phyloP scores from a whole-genome alignment of 2,888 invertebrate species.

The Dasysyrphus tricinctus region DNA sequence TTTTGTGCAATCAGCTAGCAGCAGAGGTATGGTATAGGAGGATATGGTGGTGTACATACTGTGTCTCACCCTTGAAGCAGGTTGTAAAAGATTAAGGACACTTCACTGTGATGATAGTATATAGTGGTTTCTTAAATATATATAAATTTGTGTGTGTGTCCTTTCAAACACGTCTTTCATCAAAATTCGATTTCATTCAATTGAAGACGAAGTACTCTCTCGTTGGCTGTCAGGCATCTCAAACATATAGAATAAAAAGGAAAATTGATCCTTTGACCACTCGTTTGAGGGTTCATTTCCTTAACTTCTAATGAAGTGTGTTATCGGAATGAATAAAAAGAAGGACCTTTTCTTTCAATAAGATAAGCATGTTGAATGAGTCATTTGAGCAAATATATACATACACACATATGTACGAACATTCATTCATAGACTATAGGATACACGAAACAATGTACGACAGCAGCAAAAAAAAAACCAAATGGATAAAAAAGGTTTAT shows the following conservation, averaged over 20 bases:
- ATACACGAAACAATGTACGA: conserved; percentile 21
- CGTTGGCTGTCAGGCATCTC: background rate
- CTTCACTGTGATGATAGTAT: background rate
- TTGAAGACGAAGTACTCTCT: conserved; percentile 31
- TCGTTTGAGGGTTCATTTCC: conserved; percentile 73
- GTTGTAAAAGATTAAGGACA: conserved; percentile 58
- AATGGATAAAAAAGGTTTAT: conserved; percentile 37
- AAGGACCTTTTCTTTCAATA: conserved; percentile 31
- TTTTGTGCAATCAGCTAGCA: conserved; percentile 16
- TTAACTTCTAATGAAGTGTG: conserved; percentile 72
- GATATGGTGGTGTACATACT: background rate
- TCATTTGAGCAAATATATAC: background rate
- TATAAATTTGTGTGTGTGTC: conserved; percentile 68
- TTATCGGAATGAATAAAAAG: conserved; percentile 66
- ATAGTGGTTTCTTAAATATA: conserved; percentile 42
- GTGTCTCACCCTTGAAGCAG: conserved; percentile 7
- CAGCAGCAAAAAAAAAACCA: background rate
- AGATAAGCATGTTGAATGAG: conserved; percentile 31
- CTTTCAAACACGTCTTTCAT: conserved; percentile 68
- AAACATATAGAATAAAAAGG: conserved; percentile 24
- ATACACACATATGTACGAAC: background rate
- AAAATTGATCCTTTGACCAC: conserved; percentile 74
- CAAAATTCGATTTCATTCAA: conserved; percentile 73
- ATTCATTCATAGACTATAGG: background rate
- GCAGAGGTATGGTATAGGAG: background rate